A percentile compares a stretch with the other conserved stretches of the same genome.
phyloP scores from a whole-genome alignment of 1,140 invertebrate species.

The Conus betulinus region DNA sequence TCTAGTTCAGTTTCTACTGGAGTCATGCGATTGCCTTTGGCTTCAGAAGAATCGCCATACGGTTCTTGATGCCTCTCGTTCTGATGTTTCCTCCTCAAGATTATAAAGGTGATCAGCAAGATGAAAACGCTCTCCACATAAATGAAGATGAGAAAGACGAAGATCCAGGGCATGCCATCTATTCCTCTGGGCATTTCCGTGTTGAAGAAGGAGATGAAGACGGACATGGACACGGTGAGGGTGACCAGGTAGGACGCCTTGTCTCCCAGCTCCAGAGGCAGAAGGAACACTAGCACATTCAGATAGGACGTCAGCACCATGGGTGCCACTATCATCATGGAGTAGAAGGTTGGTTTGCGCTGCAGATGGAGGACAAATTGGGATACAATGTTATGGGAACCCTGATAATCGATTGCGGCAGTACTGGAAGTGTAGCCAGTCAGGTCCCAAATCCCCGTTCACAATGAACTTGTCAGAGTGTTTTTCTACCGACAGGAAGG shows the following conservation, averaged over 20 bases:
- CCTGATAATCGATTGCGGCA: neutral
- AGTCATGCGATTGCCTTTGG: too few species aligned
- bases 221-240: neutral
- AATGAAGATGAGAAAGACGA: neutral
- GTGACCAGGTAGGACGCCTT: constrained; percentile 24
- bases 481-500: neutral
- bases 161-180: neutral
- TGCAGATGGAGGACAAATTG: constrained; percentile 83
- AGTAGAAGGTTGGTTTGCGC: constrained; percentile 92
- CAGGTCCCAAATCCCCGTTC: neutral
- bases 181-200: neutral
- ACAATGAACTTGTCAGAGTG: neutral
- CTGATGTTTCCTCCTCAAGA: neutral
- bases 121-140: neutral
- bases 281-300: constrained; percentile 78
- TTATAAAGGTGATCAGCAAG: neutral
- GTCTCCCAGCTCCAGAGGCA: constrained; percentile 78
- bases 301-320: constrained; percentile 79
- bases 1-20: too few species aligned
- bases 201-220: constrained; percentile 22
- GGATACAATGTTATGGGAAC: neutral
- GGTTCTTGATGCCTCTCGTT: neutral
- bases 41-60: neutral
- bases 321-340: constrained; percentile 78
- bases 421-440: neutral